Evolutionary conservation across 2,797 vertebrate genomes (phyloP).

Genomic region (Pachyuromys duprasi): DNA sequence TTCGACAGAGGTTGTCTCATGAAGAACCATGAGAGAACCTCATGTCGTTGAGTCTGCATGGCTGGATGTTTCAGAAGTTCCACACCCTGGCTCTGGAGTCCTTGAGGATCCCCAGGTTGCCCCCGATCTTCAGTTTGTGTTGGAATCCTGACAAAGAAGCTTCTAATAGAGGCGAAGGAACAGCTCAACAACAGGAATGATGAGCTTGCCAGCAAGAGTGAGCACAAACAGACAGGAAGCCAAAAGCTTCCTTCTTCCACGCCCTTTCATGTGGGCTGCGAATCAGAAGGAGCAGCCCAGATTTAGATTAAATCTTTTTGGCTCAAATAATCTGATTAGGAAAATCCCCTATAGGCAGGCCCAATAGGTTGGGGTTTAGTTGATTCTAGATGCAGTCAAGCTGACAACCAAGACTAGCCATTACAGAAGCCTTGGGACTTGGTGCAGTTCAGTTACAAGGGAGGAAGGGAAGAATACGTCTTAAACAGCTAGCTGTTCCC

Average conservation of each 20-base stretch:
- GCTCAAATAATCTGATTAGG: not conserved
- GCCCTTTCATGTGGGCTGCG: not conserved
- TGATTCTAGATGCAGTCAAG: not conserved
- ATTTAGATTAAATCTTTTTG: not conserved
- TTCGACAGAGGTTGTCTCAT: not conserved
- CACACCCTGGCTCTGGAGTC: too few species aligned
- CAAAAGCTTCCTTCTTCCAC: not conserved
- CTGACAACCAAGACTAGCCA: too few species aligned
- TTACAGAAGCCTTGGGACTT: not conserved
- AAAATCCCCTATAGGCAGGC: not conserved
- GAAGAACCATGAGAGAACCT: not conserved
- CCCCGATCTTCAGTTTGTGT: not conserved
- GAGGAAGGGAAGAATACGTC: not conserved
- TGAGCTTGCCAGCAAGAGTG: not conserved
- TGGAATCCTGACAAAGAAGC: not conserved
- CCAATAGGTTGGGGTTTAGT: not conserved
- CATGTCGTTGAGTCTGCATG: not conserved
- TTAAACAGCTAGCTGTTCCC: not conserved
- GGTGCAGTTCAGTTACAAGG: not conserved
- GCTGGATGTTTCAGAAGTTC: not conserved
- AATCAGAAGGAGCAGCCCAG: not conserved
- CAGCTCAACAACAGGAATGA: not conserved
- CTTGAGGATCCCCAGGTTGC: not conserved
- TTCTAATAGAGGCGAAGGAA: not conserved
- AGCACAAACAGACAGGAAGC: too few species aligned